phyloP scores from a whole-genome alignment of 2,888 invertebrate genomes.

The Mactromeris polynyma region DNA sequence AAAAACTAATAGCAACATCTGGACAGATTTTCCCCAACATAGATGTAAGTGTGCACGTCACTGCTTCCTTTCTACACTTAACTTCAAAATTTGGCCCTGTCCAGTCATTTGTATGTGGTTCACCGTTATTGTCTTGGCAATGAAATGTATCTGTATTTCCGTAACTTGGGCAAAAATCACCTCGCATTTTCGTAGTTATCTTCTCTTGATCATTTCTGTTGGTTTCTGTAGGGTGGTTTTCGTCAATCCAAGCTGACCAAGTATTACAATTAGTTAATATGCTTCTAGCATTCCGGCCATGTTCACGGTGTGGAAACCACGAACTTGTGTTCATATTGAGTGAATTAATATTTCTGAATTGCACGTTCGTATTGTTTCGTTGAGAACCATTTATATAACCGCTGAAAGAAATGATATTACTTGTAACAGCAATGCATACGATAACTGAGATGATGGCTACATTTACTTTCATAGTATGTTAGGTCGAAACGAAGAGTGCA shows the following conservation, averaged over 20 bases:
- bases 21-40: neutral
- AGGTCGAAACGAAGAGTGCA: too few species aligned
- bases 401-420: neutral
- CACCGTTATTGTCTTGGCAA: slow-evolving; percentile 13
- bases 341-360: neutral
- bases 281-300: neutral
- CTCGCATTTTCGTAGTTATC: neutral
- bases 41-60: neutral
- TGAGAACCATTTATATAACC: neutral
- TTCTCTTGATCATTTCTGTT: neutral
- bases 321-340: neutral
- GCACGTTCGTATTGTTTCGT: neutral
- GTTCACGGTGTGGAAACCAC: neutral
- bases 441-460: too few species aligned
- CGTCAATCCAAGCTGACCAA: slow-evolving; percentile 1
- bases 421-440: too few species aligned
- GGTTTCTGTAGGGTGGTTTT: neutral
- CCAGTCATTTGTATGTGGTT: neutral
- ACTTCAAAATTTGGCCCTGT: neutral
- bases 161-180: neutral
- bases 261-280: neutral
- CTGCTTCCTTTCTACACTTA: neutral
- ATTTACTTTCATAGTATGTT: too few species aligned
- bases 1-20: slow-evolving; percentile 24
- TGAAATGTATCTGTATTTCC: neutral